A percentile compares a stretch with the other conserved stretches of the same genome.
Conservation (phyloP, 1,140 invertebrate genomes). For the Hyles euphorbiae region DNA sequence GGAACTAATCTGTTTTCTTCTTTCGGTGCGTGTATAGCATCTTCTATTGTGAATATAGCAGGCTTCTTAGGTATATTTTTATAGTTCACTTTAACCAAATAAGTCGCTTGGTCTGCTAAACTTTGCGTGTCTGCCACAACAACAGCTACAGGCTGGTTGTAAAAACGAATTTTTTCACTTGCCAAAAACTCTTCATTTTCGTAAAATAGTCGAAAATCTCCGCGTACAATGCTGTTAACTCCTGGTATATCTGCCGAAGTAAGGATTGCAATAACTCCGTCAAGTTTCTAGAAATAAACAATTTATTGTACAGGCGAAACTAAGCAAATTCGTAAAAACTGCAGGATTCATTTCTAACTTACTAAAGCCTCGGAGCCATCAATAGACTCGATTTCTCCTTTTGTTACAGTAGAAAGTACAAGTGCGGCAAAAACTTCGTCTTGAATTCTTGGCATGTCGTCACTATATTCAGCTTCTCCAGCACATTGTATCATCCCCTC, state of each 20-base stretch:
- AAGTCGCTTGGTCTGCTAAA: conserved; percentile 77
- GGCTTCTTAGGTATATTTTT: conserved; percentile 34
- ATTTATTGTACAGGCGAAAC: not conserved
- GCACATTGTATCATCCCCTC: conserved; percentile 79
- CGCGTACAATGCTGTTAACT: conserved; percentile 72
- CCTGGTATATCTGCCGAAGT: conserved; percentile 84
- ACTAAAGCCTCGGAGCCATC: conserved; percentile 78
- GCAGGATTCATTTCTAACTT: conserved; percentile 16
- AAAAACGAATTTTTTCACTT: conserved; percentile 72
- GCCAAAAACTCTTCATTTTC: conserved; percentile 77
- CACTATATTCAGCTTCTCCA: conserved; percentile 78
- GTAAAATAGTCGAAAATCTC: conserved; percentile 73
- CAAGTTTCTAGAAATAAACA: conserved; percentile 66
- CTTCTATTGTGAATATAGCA: conserved; percentile 76
- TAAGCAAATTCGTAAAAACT: not conserved
- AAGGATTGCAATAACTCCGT: conserved; percentile 82
- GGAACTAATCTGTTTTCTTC: conserved; percentile 33
- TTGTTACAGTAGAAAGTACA: conserved; percentile 74
- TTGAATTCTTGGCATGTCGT: conserved; percentile 75
- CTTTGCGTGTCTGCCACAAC: conserved; percentile 79
- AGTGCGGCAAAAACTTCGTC: conserved; percentile 79
- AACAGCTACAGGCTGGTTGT: conserved; percentile 83
- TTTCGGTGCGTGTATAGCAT: conserved; percentile 71
- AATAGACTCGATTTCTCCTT: conserved; percentile 75
- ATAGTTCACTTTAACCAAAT: conserved; percentile 80